Evolutionary conservation across 1,140 invertebrate genomes (phyloP).

Genomic region (Drosophila malerkotliana): DNA sequence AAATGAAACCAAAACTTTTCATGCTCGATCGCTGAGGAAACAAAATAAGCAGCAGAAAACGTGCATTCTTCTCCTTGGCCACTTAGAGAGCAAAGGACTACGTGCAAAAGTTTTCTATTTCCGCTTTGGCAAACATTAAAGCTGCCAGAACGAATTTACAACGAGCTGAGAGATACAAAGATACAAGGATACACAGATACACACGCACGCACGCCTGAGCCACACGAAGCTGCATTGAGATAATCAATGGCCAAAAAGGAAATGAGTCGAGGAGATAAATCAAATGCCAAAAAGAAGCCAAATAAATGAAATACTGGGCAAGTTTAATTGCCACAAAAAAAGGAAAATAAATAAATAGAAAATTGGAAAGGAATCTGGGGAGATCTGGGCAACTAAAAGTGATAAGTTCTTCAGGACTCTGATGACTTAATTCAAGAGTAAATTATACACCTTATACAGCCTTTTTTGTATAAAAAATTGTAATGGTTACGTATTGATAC

Average conservation of each 20-base stretch:
- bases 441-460: neutral
- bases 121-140: constrained; percentile 81
- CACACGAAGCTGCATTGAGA: constrained; percentile 44
- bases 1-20: constrained; percentile 82
- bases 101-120: constrained; percentile 82
- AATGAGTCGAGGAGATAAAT: constrained; percentile 71
- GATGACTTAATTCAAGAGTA: neutral
- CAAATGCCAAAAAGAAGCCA: constrained; percentile 58
- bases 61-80: constrained; percentile 69
- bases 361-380: neutral
- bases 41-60: constrained; percentile 54
- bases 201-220: constrained; percentile 54
- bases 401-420: neutral
- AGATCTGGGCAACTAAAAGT: neutral
- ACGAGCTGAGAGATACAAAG: constrained; percentile 44
- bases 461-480: neutral
- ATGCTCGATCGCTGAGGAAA: constrained; percentile 73
- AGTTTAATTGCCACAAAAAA: constrained; percentile 47
- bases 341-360: constrained; percentile 4
- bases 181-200: constrained; percentile 17
- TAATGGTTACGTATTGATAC: constrained; percentile 15
- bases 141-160: constrained; percentile 80
- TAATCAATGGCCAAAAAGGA: constrained; percentile 69
- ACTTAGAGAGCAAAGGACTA: constrained; percentile 64
- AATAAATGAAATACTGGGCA: constrained; percentile 21